These are phyloP conservation scores for Anisognathus igniventris DNA, from an alignment of 2,797 vertebrate species.

Conservation along the genomic window DNA sequence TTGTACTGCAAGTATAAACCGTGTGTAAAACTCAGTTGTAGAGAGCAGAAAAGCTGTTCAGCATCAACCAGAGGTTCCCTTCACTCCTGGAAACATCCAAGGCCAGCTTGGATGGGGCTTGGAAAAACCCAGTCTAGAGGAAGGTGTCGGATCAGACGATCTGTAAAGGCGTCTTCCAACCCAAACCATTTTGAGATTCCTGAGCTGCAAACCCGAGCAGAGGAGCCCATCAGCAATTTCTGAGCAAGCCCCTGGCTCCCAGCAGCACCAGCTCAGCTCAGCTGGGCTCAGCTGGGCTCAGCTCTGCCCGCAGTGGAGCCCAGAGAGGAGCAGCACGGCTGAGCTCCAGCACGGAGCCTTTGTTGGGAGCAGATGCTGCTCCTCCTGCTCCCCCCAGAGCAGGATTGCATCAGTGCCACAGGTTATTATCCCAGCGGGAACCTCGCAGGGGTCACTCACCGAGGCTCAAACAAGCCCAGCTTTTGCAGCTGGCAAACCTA, in stretches of 20 bases:
- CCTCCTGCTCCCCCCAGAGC: neutral
- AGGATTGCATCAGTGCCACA: neutral
- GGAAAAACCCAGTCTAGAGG: neutral
- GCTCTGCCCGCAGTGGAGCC: neutral
- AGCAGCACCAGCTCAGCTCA: neutral
- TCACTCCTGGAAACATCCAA: neutral
- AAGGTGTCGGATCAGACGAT: accelerated
- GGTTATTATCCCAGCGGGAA: conserved; percentile 18
- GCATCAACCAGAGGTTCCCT: neutral
- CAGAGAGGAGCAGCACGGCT: neutral
- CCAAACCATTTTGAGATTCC: neutral
- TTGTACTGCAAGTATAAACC: neutral
- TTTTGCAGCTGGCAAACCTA: conserved; percentile 51
- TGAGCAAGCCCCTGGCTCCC: neutral
- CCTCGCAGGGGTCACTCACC: neutral
- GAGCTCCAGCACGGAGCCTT: neutral
- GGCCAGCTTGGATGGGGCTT: neutral
- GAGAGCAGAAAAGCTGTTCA: neutral
- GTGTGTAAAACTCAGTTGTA: accelerated
- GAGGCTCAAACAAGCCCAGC: conserved; percentile 2
- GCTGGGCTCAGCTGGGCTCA: neutral
- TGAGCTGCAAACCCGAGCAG: neutral
- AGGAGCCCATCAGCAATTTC: neutral
- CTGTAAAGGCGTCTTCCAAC: neutral
- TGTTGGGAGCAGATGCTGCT: neutral